Evolutionary conservation across 2,797 vertebrate genomes (phyloP).

Genomic region (Siniperca undulata): DNA sequence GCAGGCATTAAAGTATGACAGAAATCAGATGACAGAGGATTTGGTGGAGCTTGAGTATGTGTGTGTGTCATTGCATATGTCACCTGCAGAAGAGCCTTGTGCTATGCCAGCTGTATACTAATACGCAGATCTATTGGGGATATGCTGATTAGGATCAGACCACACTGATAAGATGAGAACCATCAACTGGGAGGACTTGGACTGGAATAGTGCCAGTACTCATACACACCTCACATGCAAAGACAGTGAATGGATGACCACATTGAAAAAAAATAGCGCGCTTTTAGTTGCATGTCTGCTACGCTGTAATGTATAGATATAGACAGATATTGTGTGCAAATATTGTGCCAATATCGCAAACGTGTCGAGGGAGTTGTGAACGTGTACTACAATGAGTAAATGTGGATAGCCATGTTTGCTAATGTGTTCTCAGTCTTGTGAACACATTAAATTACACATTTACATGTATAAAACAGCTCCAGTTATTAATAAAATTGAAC

Average conservation of each 20-base stretch:
- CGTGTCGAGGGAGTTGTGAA: not conserved
- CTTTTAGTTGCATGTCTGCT: not conserved
- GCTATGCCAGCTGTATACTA: slow-evolving; percentile 47
- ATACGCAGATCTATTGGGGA: slow-evolving; percentile 43
- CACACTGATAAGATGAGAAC: slow-evolving; percentile 21
- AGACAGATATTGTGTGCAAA: slow-evolving; percentile 23
- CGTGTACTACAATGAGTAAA: not conserved
- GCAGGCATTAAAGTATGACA: slow-evolving; percentile 29
- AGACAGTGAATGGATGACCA: slow-evolving; percentile 19
- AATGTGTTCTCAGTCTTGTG: slow-evolving; percentile 7
- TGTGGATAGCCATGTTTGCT: not conserved
- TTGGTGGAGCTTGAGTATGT: slow-evolving; percentile 18
- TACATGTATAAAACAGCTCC: not conserved
- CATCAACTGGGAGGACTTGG: slow-evolving; percentile 29
- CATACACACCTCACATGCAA: slow-evolving; percentile 11
- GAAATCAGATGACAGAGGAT: slow-evolving; percentile 41
- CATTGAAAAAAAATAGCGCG: slow-evolving; percentile 1
- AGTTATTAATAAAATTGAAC: not conserved
- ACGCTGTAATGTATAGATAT: not conserved
- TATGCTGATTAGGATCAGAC: slow-evolving; percentile 48
- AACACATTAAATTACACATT: slow-evolving; percentile 1
- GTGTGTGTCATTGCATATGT: slow-evolving; percentile 28
- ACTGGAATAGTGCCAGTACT: slow-evolving; percentile 18
- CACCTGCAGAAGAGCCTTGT: slow-evolving; percentile 42
- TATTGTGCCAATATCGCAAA: slow-evolving; percentile 9